These are phyloP conservation scores for Cnemophilus loriae DNA, from an alignment of 2,113 vertebrate genomes.

Conservation along the genomic window DNA sequence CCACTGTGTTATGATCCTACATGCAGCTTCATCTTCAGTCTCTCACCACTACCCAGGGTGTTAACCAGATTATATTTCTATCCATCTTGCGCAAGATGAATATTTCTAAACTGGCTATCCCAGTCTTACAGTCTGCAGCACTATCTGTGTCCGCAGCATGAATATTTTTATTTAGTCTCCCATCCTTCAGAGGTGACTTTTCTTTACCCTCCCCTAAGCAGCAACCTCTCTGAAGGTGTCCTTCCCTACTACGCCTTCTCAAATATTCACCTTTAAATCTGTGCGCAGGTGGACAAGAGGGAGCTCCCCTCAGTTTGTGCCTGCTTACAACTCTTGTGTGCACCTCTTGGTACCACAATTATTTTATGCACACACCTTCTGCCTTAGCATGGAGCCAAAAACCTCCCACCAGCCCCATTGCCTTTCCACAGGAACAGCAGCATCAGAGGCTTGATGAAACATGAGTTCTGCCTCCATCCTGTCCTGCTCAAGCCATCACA, in stretches of 20 bases:
- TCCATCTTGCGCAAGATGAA: constrained; percentile 43
- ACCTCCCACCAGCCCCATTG: background rate
- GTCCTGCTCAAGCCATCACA: background rate
- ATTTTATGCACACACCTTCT: background rate
- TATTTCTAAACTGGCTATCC: constrained; percentile 59
- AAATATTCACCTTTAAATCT: background rate
- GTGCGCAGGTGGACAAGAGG: background rate
- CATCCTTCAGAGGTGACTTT: constrained; percentile 19
- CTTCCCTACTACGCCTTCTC: background rate
- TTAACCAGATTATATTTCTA: constrained; percentile 71
- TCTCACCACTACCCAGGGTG: constrained; percentile 62
- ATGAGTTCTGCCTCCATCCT: background rate
- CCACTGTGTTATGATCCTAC: constrained; percentile 26
- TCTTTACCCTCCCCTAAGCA: constrained; percentile 3
- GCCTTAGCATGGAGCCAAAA: background rate
- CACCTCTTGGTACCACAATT: accelerated
- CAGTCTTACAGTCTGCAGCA: constrained; percentile 44
- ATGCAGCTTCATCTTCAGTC: constrained; percentile 49
- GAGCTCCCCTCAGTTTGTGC: background rate
- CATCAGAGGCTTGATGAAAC: background rate
- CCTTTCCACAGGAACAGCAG: background rate
- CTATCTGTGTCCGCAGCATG: constrained; percentile 53
- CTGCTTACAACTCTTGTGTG: background rate
- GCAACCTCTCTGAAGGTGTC: background rate
- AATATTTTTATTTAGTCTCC: constrained; percentile 60